Conservation (phyloP, 2,797 vertebrate species). For the Phoxinus dragarum region DNA sequence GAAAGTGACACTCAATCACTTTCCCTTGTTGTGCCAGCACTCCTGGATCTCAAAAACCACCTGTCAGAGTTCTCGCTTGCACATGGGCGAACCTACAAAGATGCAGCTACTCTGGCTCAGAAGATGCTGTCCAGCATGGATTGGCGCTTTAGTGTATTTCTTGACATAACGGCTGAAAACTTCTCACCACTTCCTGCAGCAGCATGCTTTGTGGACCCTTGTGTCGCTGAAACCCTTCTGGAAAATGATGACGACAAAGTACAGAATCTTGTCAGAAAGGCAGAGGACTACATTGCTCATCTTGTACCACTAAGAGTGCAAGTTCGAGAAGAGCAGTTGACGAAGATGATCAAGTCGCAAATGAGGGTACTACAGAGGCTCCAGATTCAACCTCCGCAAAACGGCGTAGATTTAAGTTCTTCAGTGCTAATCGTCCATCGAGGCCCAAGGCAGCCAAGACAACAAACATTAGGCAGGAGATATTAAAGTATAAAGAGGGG, state of each 20-base stretch:
- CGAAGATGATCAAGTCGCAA: background rate
- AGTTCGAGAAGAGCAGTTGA: constrained; percentile 5
- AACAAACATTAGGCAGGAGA: constrained; percentile 21
- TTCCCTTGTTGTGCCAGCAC: constrained; percentile 46
- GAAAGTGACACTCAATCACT: constrained; percentile 50
- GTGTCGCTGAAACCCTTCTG: constrained; percentile 47
- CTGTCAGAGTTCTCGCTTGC: constrained; percentile 44
- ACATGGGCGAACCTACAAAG: constrained; percentile 36
- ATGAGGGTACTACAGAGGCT: constrained; percentile 3
- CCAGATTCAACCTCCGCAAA: constrained; percentile 5
- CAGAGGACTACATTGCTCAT: constrained; percentile 15
- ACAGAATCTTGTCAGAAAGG: constrained; percentile 39
- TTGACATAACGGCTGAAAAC: constrained; percentile 40
- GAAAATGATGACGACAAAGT: constrained; percentile 37
- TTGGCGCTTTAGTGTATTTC: constrained; percentile 4
- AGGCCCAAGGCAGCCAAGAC: constrained; percentile 11
- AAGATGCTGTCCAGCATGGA: constrained; percentile 10
- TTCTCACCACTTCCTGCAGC: constrained; percentile 50
- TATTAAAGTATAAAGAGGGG: constrained; percentile 32
- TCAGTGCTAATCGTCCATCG: background rate
- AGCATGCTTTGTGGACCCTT: constrained; percentile 50
- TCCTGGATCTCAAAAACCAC: constrained; percentile 43
- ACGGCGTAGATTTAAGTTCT: background rate
- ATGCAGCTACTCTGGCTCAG: constrained; percentile 33
- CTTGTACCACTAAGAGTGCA: background rate